phyloP scores from a whole-genome alignment of 1,140 invertebrate genomes.

The Heterodera carotae region DNA sequence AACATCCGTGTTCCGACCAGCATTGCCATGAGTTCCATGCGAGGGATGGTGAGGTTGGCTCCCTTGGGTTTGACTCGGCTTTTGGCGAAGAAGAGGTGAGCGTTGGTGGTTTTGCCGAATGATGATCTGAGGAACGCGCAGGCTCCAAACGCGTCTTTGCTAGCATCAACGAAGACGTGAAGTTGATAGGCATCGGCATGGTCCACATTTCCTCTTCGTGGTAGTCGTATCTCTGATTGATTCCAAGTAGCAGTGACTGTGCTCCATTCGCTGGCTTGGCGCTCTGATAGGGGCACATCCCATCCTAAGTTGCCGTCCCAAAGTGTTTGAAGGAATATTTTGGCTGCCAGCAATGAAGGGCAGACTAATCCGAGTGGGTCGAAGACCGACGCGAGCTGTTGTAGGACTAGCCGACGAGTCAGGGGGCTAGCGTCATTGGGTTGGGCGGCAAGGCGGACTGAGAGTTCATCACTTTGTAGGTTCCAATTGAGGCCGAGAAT shows the following conservation, averaged over 20 bases:
- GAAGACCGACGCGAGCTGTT: slow-evolving; percentile 28
- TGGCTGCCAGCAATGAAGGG: slow-evolving; percentile 24
- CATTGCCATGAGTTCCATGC: slow-evolving; percentile 38
- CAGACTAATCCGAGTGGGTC: slow-evolving; percentile 40
- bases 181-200: slow-evolving; percentile 18
- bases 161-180: slow-evolving; percentile 43
- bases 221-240: background rate
- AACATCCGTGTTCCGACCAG: slow-evolving; percentile 16
- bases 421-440: background rate
- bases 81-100: slow-evolving; percentile 32
- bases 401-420: slow-evolving; percentile 37
- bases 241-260: background rate
- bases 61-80: slow-evolving; percentile 31
- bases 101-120: background rate
- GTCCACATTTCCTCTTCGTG: background rate
- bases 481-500: slow-evolving; percentile 45
- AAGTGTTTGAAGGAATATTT: slow-evolving; percentile 41
- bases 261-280: background rate
- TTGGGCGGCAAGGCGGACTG: background rate
- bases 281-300: background rate
- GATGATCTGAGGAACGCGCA: slow-evolving; percentile 30
- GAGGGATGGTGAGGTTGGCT: slow-evolving; percentile 36
- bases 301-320: slow-evolving; percentile 35
- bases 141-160: slow-evolving; percentile 34
- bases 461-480: slow-evolving; percentile 1